Conservation (phyloP, 2,797 vertebrate species). For the Betta splendens region DNA sequence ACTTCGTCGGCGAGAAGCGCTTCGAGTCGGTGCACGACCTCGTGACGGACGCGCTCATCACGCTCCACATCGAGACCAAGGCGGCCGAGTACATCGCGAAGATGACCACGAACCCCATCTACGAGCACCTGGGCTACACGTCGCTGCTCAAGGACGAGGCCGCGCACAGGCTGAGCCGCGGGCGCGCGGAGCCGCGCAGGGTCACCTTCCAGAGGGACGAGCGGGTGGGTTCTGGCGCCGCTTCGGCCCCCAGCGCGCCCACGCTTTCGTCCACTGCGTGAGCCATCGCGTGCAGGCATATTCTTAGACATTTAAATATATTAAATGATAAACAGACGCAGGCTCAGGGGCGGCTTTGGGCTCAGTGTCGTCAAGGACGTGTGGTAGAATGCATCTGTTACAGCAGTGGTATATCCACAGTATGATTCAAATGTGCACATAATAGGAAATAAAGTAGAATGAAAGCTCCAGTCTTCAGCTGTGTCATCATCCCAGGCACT, state of each 20-base stretch:
- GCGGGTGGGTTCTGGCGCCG: conserved; percentile 82
- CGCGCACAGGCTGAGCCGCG: conserved; percentile 86
- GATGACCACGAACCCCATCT: conserved; percentile 99
- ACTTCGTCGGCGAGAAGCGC: conserved; percentile 98
- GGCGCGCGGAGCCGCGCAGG: conserved; percentile 87
- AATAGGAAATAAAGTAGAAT: too few relatives aligned
- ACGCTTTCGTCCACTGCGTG: too few relatives aligned
- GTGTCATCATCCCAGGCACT: conserved; percentile 16
- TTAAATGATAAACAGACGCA: too few relatives aligned
- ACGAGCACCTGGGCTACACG: conserved; percentile 94
- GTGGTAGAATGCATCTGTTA: too few relatives aligned
- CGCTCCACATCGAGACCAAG: conserved; percentile 97
- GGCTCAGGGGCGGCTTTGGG: too few relatives aligned
- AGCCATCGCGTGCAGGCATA: too few relatives aligned
- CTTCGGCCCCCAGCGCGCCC: background rate
- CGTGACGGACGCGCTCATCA: conserved; percentile 97
- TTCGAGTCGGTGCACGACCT: conserved; percentile 98
- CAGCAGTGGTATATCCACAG: too few relatives aligned
- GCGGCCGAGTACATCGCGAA: conserved; percentile 98
- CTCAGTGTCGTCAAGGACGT: too few relatives aligned
- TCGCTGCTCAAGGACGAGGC: conserved; percentile 94
- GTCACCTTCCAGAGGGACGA: conserved; percentile 89
- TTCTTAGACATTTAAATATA: too few relatives aligned
- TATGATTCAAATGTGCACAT: too few relatives aligned
- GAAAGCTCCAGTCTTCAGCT: background rate